Conservation (phyloP, 2,888 invertebrate genomes). For the Rhopalosiphum nymphaeae region DNA sequence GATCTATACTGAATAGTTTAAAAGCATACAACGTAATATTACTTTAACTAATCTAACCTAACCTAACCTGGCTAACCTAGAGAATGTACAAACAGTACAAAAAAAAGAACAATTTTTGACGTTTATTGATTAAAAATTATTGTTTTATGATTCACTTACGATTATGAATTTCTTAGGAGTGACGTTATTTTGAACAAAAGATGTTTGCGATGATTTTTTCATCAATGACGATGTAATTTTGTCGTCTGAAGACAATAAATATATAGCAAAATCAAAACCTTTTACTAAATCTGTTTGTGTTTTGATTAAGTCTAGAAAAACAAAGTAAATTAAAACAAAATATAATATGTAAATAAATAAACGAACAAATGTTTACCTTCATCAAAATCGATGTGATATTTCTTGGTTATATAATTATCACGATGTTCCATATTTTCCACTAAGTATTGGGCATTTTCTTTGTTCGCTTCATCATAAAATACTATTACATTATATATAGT, state of each 20-base stretch:
- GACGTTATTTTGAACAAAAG: slow-evolving; percentile 5
- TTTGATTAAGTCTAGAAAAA: slow-evolving; percentile 21
- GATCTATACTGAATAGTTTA: not conserved
- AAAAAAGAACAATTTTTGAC: not conserved
- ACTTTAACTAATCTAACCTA: not conserved
- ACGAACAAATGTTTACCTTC: not conserved
- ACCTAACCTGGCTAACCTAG: not conserved
- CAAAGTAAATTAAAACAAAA: not conserved
- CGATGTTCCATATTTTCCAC: slow-evolving; percentile 44
- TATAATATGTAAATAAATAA: not conserved
- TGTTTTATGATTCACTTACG: slow-evolving; percentile 39
- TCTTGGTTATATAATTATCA: slow-evolving; percentile 39
- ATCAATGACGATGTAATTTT: slow-evolving; percentile 4
- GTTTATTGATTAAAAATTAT: slow-evolving; percentile 37
- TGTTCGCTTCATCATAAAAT: slow-evolving; percentile 51
- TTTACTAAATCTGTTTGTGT: slow-evolving; percentile 43
- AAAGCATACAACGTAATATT: not conserved
- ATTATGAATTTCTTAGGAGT: slow-evolving; percentile 48
- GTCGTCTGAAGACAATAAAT: slow-evolving; percentile 31
- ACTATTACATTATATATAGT: slow-evolving; percentile 26
- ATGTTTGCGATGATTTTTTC: slow-evolving; percentile 24
- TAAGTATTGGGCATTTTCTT: slow-evolving; percentile 48
- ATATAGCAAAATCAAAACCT: slow-evolving; percentile 47
- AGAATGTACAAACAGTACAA: not conserved
- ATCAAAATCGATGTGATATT: slow-evolving; percentile 23